A percentile compares a stretch with the other conserved stretches of the same genome.
Evolutionary conservation across 1,140 invertebrate species (phyloP).

Genomic region (Camponotus pennsylvanicus): DNA sequence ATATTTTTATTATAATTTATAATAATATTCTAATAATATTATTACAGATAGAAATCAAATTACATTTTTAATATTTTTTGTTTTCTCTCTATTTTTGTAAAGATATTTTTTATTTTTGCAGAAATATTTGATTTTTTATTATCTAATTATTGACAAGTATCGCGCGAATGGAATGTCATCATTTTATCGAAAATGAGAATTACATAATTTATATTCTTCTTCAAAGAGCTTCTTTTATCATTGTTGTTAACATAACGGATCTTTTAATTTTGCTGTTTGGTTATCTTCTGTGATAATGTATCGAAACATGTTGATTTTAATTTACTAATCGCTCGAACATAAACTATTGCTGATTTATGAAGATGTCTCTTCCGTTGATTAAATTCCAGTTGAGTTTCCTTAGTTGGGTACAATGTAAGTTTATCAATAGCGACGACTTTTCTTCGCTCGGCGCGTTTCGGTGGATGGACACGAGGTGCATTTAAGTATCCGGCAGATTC

Average conservation of each 20-base stretch:
- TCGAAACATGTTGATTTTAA: constrained; percentile 9
- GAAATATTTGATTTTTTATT: background rate
- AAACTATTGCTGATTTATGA: background rate
- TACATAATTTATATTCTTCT: background rate
- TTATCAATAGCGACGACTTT: constrained; percentile 53
- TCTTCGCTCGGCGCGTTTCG: constrained; percentile 60
- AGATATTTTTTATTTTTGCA: background rate
- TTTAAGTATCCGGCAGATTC: constrained; percentile 73
- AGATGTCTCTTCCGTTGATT: constrained; percentile 19
- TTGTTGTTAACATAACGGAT: background rate
- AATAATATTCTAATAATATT: constrained; percentile 15
- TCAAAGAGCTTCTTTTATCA: background rate
- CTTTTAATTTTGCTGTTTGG: background rate
- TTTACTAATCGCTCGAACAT: background rate
- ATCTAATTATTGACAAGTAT: background rate
- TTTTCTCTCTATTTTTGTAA: background rate
- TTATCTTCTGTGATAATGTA: background rate
- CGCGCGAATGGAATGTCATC: background rate
- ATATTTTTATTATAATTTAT: constrained; percentile 14
- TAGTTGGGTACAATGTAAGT: background rate
- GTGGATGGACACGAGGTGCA: constrained; percentile 64
- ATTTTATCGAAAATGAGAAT: background rate
- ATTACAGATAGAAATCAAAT: background rate
- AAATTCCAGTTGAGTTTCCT: constrained; percentile 49
- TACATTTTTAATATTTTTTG: background rate